Percentiles rank a stretch among this genome's conserved stretches.
Evolutionary conservation across 2,113 vertebrate species (phyloP).

Genomic region (Pseudorasbora parva): DNA sequence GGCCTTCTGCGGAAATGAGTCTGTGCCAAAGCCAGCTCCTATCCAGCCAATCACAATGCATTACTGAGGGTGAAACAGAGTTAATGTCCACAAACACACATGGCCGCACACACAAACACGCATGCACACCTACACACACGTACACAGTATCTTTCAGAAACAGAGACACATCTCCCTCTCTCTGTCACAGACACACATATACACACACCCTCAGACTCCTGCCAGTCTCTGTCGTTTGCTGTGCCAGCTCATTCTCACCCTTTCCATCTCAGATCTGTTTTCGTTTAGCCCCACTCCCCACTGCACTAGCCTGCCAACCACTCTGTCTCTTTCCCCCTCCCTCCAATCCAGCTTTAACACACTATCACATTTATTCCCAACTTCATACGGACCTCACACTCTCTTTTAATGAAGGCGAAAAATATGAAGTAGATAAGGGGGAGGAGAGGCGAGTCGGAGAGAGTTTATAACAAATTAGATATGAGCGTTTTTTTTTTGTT

Average conservation of each 20-base stretch:
- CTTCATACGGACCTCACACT: neutral
- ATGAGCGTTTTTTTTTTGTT: neutral
- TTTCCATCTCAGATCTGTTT: conserved; percentile 34
- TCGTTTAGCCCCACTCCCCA: conserved; percentile 31
- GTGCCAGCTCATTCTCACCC: conserved; percentile 36
- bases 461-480: conserved; percentile 20
- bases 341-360: neutral
- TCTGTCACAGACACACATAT: neutral
- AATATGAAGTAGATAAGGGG: conserved; percentile 50
- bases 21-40: conserved; percentile 37
- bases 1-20: conserved; percentile 51
- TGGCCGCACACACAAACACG: conserved; percentile 20
- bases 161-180: conserved; percentile 3
- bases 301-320: conserved; percentile 49
- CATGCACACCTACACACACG: conserved; percentile 18
- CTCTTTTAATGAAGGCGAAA: conserved; percentile 24
- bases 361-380: conserved; percentile 27
- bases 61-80: conserved; percentile 54
- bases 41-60: conserved; percentile 46
- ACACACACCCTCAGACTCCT: neutral
- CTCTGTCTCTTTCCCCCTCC: conserved; percentile 8
- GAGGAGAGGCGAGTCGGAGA: neutral
- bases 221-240: conserved; percentile 31
- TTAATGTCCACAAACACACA: conserved; percentile 51
- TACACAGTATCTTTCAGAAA: conserved; percentile 36